These are phyloP conservation scores for Diprion similis DNA, from an alignment of 1,140 invertebrate species.

Conservation along the genomic window DNA sequence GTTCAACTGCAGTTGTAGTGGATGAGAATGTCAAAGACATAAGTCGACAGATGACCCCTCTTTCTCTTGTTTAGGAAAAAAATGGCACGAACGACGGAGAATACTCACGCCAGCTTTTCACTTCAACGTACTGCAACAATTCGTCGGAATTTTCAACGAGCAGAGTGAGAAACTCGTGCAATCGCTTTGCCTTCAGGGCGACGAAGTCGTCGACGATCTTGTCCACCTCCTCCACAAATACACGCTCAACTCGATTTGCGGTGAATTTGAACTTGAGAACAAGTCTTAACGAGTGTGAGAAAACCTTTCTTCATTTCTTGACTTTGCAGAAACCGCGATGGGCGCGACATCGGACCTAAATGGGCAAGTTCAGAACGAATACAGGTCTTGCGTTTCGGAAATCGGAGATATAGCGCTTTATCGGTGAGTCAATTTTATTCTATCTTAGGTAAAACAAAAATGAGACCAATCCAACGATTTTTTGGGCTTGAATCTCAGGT, in stretches of 20 bases:
- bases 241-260: constrained; percentile 73
- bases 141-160: constrained; percentile 73
- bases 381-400: constrained; percentile 34
- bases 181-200: constrained; percentile 55
- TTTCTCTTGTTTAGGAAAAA: constrained; percentile 64
- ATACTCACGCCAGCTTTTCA: constrained; percentile 90
- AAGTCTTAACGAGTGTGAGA: constrained; percentile 20
- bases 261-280: constrained; percentile 45
- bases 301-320: constrained; percentile 61
- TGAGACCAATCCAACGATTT: too few relatives aligned
- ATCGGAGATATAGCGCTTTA: constrained; percentile 31
- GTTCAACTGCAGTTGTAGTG: background rate
- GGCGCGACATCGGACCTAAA: constrained; percentile 28
- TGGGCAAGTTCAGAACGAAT: constrained; percentile 38
- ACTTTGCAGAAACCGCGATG: constrained; percentile 40
- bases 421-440: constrained; percentile 23
- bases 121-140: constrained; percentile 85
- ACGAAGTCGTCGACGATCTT: constrained; percentile 59
- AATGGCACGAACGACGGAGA: constrained; percentile 83
- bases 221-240: constrained; percentile 65
- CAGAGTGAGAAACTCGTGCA: constrained; percentile 64
- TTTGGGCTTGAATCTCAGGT: background rate
- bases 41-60: too few relatives aligned
- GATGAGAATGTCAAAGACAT: too few relatives aligned
- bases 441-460: too few relatives aligned